phyloP scores from a whole-genome alignment of 2,888 invertebrate species.

The Antheraea assamensis region DNA sequence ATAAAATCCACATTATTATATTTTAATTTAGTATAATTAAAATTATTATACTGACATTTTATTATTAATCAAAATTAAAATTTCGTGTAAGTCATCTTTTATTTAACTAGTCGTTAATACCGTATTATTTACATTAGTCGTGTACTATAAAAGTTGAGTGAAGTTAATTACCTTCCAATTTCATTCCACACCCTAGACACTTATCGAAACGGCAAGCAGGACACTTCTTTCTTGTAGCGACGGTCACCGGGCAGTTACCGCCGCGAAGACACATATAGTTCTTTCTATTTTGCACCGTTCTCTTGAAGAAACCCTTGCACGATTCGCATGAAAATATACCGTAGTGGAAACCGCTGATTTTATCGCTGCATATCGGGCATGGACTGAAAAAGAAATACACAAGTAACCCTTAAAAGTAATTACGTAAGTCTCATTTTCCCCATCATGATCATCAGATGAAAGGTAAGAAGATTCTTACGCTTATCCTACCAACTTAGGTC shows the following conservation, averaged over 20 bases:
- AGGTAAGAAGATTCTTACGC: too few species aligned
- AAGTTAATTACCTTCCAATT: constrained; percentile 96
- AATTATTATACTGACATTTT: too few species aligned
- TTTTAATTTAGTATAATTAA: too few species aligned
- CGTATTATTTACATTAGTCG: too few species aligned
- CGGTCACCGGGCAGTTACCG: constrained; percentile 95
- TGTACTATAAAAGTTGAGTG: too few species aligned
- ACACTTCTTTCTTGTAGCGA: constrained; percentile 97
- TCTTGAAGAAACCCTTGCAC: constrained; percentile 98
- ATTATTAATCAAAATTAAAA: too few species aligned
- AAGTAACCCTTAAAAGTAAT: neutral
- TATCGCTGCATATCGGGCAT: constrained; percentile 97
- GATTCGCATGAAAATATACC: constrained; percentile 99
- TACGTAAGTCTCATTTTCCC: too few species aligned
- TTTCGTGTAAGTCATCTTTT: too few species aligned
- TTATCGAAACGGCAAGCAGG: constrained; percentile 98
- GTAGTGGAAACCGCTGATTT: constrained; percentile 98
- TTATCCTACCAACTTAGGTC: too few species aligned
- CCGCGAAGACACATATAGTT: constrained; percentile 96
- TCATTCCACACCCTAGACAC: constrained; percentile 98
- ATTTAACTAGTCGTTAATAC: neutral
- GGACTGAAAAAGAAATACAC: constrained; percentile 83
- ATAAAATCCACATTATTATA: too few species aligned
- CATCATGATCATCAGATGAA: too few species aligned
- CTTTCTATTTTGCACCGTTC: constrained; percentile 99